A percentile compares a stretch with the other conserved stretches of the same genome.
phyloP scores from a whole-genome alignment of 2,888 invertebrate species.

The Tenthredo notha region DNA sequence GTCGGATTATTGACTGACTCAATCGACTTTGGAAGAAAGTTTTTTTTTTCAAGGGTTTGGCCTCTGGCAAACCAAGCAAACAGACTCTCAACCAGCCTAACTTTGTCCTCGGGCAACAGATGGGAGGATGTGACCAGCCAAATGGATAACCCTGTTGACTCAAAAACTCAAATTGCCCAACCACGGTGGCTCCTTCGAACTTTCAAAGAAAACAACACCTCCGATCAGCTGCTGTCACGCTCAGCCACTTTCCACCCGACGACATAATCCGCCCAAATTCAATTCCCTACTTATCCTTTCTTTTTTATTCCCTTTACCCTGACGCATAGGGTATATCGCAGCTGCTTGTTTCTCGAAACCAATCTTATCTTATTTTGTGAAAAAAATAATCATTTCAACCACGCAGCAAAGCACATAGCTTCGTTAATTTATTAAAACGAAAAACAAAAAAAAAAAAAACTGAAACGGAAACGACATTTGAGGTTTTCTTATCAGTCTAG shows the following conservation, averaged over 20 bases:
- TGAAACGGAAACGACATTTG: not conserved
- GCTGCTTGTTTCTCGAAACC: not conserved
- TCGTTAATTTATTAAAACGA: not conserved
- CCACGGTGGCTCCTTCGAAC: not conserved
- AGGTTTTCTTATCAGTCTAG: not conserved
- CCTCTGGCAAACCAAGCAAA: constrained; percentile 7
- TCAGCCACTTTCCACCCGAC: constrained; percentile 25
- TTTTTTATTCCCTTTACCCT: not conserved
- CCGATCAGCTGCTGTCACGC: constrained; percentile 21
- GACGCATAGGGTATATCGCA: not conserved
- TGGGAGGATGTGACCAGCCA: constrained; percentile 36
- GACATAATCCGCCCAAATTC: constrained; percentile 11
- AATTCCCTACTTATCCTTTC: not conserved
- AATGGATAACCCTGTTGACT: constrained; percentile 38
- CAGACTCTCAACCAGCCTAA: constrained; percentile 31
- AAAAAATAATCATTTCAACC: not conserved
- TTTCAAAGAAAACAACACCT: constrained; percentile 34
- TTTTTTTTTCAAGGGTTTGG: not conserved
- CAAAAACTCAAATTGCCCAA: constrained; percentile 41
- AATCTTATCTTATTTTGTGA: not conserved
- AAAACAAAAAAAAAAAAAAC: not conserved
- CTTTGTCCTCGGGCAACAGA: constrained; percentile 42
- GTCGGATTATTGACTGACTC: constrained; percentile 29
- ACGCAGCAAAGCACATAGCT: not conserved
- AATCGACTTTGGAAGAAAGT: constrained; percentile 11